These are phyloP conservation scores for Plebejus melissa DNA, from an alignment of 2,888 invertebrate genomes.

Conservation along the genomic window DNA sequence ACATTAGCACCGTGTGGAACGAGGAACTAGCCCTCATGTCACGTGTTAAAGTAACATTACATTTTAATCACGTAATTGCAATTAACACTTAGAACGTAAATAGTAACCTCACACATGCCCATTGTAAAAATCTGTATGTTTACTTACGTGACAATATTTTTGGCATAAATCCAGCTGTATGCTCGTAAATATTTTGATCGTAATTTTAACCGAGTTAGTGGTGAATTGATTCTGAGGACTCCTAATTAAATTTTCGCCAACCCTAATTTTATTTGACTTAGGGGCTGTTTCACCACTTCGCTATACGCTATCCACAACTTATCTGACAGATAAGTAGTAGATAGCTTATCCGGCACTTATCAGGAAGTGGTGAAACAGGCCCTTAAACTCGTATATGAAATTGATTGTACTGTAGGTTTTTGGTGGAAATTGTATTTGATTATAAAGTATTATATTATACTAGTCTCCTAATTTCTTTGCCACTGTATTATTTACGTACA, in stretches of 20 bases:
- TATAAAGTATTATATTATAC: too few relatives aligned
- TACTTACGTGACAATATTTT: background rate
- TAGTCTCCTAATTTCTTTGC: too few relatives aligned
- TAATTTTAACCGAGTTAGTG: background rate
- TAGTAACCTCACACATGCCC: background rate
- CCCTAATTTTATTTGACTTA: too few relatives aligned
- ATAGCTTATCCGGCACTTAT: too few relatives aligned
- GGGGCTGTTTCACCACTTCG: too few relatives aligned
- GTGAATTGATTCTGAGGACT: background rate
- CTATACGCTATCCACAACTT: too few relatives aligned
- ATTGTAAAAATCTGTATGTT: slow-evolving; percentile 8
- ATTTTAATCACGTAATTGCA: slow-evolving; percentile 13
- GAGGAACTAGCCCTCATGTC: background rate
- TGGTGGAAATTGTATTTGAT: too few relatives aligned
- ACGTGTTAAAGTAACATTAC: slow-evolving; percentile 5
- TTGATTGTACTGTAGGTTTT: too few relatives aligned
- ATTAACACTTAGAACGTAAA: background rate
- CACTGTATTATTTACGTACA: background rate
- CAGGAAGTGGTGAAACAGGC: too few relatives aligned
- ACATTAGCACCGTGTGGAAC: background rate
- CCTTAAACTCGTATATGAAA: too few relatives aligned
- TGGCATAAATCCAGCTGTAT: background rate
- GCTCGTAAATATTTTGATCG: background rate
- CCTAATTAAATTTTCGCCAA: too few relatives aligned
- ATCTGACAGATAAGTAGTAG: too few relatives aligned